phyloP scores from a whole-genome alignment of 2,113 vertebrate species.

The Pygoscelis adeliae region DNA sequence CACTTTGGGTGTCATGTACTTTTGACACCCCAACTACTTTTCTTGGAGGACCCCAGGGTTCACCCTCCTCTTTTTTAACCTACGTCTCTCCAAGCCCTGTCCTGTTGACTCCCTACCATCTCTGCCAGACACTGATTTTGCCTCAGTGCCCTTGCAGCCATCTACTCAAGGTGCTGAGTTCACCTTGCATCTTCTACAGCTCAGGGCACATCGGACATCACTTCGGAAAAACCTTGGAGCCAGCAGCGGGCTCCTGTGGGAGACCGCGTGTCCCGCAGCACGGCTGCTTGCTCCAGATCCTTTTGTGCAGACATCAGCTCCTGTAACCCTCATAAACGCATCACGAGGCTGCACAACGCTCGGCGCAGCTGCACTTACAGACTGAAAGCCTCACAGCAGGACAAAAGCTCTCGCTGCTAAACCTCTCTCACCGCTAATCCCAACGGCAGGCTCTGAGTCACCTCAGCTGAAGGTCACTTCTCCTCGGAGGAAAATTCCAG shows the following conservation, averaged over 20 bases:
- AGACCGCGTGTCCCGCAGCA: not conserved
- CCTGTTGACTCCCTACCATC: not conserved
- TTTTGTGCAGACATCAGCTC: conserved; percentile 31
- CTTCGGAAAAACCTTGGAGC: not conserved
- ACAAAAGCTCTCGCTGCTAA: conserved; percentile 37
- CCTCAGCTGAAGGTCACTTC: conserved; percentile 36
- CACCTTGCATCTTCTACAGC: not conserved
- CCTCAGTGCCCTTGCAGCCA: not conserved
- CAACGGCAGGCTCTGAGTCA: not conserved
- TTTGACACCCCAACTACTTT: not conserved
- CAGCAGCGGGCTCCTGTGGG: conserved; percentile 4
- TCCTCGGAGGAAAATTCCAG: conserved; percentile 54
- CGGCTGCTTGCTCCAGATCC: not conserved
- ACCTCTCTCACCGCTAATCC: conserved; percentile 32
- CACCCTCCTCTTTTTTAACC: not conserved
- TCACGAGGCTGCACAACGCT: conserved; percentile 8
- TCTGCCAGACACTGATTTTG: not conserved
- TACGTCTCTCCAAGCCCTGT: not conserved
- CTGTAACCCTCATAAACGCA: not conserved
- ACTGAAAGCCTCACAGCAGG: conserved; percentile 25
- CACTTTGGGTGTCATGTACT: not conserved
- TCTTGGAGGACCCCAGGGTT: not conserved
- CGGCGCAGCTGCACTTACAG: not conserved
- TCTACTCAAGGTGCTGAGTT: not conserved
- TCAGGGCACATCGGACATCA: not conserved